These are phyloP conservation scores for Stegodyphus mimosarum DNA, from an alignment of 1,140 invertebrate genomes.

Conservation along the genomic window DNA sequence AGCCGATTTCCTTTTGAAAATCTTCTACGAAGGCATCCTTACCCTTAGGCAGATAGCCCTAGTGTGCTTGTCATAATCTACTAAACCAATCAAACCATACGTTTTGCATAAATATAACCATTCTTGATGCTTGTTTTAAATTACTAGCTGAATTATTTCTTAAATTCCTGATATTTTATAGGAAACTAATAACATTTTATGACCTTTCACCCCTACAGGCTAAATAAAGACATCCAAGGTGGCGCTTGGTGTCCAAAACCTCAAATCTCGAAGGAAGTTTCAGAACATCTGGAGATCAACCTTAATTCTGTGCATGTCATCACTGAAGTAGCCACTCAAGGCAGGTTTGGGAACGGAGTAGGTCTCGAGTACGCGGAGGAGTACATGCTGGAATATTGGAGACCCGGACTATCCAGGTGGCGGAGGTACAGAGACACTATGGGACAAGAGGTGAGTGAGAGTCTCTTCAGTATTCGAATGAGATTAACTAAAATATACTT, in stretches of 20 bases:
- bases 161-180: not conserved
- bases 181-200: no score
- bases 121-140: not conserved
- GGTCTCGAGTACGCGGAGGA: slow-evolving; percentile 91
- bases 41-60: no score
- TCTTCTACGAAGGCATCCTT: no score
- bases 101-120: not conserved
- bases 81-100: no score
- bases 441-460: slow-evolving; percentile 78
- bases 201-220: slow-evolving; percentile 72
- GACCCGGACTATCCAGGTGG: slow-evolving; percentile 83
- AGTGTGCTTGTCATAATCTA: no score
- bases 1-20: no score
- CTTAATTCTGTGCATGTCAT: slow-evolving; percentile 81
- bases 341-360: slow-evolving; percentile 91
- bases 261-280: slow-evolving; percentile 80
- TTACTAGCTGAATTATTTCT: not conserved
- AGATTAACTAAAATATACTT: no score
- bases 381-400: slow-evolving; percentile 92
- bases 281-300: slow-evolving; percentile 91
- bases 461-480: no score
- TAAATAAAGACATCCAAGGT: slow-evolving; percentile 86
- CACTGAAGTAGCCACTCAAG: slow-evolving; percentile 87
- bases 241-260: slow-evolving; percentile 95
- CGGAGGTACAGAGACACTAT: slow-evolving; percentile 80